Evolutionary conservation across 2,888 invertebrate species (phyloP), one percentile per base, ranked within the genome.

Genomic region (Nomada fabriciana): DNA sequence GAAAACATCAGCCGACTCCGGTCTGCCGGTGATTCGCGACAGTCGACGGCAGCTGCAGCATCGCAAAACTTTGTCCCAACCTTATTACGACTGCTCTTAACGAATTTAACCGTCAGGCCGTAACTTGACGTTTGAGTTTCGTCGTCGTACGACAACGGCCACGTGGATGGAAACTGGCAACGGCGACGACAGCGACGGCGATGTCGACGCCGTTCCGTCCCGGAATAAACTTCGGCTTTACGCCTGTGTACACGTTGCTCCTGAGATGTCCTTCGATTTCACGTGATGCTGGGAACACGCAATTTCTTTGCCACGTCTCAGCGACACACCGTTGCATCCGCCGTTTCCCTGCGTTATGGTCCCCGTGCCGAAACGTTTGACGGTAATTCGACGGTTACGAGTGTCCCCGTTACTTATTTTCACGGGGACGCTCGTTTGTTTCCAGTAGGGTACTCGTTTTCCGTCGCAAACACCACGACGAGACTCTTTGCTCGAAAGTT

Each of bases 61-160:
- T 82, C 59, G 84, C 86, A 68, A 90, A 91, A 91, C 90, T 92
- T 91, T 89, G 82, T 84, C 83, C 87, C 88, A 91, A 91, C 89
- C 90, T 91, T 91, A 91, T 92, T 91, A 92, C 90, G 89, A 91
- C 85, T 91, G 82, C 89, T 89, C 90, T 90, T 91, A 91, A 92
- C 91, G 90, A 92, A 92, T 92, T 92, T 90, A 90, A 90, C 89
- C 89, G 89, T 91, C 90, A 89, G 88, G 88, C 88, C 86, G 88
- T 89, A 91, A 90, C 89, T 90, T 88, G 89, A 90, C 90, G 88
- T 91, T 92, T 91, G 91, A 91, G 90, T 91, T 91, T 89, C 86
- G 75, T 64, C 68, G 80, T 50, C 75, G 70, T 64, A 63, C 77
- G 77, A 80, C 76, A 71, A 80, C 74, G 82, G 74, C 71, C 25